Evolutionary conservation across 2,797 vertebrate species (phyloP).

Genomic region (Balearica regulorum): DNA sequence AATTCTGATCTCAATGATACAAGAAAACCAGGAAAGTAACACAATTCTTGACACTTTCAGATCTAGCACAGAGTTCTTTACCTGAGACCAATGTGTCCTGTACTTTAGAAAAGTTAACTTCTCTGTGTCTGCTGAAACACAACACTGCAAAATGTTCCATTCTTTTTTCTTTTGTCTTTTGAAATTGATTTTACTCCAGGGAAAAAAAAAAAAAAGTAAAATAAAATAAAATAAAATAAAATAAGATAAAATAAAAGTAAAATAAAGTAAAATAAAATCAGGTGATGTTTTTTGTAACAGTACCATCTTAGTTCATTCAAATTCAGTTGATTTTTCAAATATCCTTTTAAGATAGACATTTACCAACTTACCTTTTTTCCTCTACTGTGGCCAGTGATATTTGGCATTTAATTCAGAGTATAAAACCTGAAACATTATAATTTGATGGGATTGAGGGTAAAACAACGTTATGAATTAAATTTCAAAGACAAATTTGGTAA

Average conservation of each 20-base stretch:
- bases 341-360: not conserved
- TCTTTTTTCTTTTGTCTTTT: not conserved
- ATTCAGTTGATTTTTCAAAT: not conserved
- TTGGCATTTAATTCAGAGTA: not conserved
- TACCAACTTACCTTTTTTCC: not conserved
- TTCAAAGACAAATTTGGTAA: not conserved
- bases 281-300: not conserved
- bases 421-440: not conserved
- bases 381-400: not conserved
- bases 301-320: not conserved
- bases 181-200: not conserved
- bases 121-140: not conserved
- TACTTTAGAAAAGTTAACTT: not conserved
- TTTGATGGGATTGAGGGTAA: not conserved
- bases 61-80: not conserved
- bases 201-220: not conserved
- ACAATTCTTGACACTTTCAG: not conserved
- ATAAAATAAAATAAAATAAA: too few species aligned
- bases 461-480: not conserved
- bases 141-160: not conserved
- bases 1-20: not conserved
- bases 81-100: not conserved
- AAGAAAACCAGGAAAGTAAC: not conserved
- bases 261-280: too few species aligned
- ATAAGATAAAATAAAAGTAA: too few species aligned